These are phyloP conservation scores for Mormyrops boulengeri DNA, from an alignment of 2,797 vertebrate species.

Conservation along the genomic window DNA sequence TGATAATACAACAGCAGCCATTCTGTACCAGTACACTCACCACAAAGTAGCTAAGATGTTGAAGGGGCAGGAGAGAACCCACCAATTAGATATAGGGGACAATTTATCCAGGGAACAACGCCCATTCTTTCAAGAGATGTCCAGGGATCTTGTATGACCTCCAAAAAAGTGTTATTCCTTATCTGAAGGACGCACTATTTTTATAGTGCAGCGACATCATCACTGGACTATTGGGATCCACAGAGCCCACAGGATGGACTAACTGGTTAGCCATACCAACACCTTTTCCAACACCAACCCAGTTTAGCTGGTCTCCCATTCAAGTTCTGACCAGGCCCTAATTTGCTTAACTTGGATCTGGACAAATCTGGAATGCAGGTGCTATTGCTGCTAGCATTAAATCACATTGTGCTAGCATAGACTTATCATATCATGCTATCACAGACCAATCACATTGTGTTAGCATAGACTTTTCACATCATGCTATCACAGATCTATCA, in stretches of 20 bases:
- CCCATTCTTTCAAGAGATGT: background rate
- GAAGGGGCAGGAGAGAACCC: background rate
- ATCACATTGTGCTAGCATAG: background rate
- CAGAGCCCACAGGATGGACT: background rate
- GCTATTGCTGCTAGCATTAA: background rate
- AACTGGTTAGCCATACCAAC: background rate
- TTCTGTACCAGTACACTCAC: no score
- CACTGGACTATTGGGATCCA: background rate
- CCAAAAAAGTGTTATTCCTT: background rate
- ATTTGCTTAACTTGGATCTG: background rate
- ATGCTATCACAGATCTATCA: background rate
- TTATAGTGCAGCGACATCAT: background rate
- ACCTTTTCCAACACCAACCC: no score
- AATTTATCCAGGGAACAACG: background rate
- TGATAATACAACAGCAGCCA: no score
- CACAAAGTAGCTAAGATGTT: background rate
- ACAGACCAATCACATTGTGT: background rate
- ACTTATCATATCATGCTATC: background rate
- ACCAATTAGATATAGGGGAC: background rate
- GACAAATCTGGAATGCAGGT: background rate
- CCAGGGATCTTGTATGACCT: background rate
- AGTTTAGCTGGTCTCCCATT: no score
- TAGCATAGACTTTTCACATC: background rate
- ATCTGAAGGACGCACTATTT: background rate
- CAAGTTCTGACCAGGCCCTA: background rate